These are phyloP conservation scores for Luperina testacea DNA, from an alignment of 2,888 invertebrate species.

Conservation along the genomic window DNA sequence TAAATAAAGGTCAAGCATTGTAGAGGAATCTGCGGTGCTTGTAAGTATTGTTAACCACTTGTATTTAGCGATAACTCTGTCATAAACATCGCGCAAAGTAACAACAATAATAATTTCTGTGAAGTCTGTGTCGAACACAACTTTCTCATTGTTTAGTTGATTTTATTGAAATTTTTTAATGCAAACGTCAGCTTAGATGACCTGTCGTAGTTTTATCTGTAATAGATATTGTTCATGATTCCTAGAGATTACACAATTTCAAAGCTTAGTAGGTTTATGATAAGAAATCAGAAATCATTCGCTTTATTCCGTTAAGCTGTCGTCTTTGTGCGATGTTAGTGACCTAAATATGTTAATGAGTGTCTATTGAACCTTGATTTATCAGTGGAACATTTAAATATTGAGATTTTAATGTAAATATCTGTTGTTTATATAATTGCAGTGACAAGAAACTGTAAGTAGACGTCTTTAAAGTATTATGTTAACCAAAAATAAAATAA, in stretches of 20 bases:
- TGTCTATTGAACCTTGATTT: conserved; percentile 29
- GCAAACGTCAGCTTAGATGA: background rate
- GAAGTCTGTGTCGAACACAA: conserved; percentile 13
- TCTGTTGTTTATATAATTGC: background rate
- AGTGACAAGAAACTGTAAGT: background rate
- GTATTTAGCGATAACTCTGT: conserved; percentile 30
- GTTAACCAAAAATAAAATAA: background rate
- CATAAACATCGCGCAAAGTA: conserved; percentile 46
- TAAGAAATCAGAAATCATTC: conserved; percentile 39
- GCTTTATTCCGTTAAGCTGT: background rate
- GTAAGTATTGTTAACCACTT: conserved; percentile 58
- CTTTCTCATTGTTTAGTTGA: conserved; percentile 53
- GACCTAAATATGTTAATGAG: conserved; percentile 48
- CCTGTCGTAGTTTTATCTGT: conserved; percentile 32
- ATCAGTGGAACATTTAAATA: background rate
- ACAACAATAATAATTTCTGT: conserved; percentile 37
- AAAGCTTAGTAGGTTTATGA: conserved; percentile 36
- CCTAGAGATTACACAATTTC: conserved; percentile 40
- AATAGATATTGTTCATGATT: conserved; percentile 15
- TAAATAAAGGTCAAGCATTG: conserved; percentile 80
- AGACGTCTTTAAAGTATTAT: background rate
- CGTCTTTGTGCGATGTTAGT: conserved; percentile 19
- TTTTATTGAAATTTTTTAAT: background rate
- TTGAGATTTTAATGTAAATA: background rate
- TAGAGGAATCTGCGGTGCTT: conserved; percentile 48